Conservation (phyloP, 2,888 invertebrate genomes). For the Eudasyphora cyanicolor region DNA sequence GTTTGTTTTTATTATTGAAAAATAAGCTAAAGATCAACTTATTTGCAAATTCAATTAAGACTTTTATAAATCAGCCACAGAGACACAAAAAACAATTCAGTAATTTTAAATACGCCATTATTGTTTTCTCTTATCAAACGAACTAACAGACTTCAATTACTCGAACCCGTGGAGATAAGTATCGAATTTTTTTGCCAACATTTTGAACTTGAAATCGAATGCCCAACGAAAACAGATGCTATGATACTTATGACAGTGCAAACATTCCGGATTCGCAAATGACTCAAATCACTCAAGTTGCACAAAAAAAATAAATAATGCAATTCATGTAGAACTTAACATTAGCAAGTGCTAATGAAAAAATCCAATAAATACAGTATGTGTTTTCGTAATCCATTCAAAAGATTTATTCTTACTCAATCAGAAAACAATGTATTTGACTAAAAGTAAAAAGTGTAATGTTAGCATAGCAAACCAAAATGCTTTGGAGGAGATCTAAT, state of each 20-base stretch:
- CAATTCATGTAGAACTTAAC: neutral
- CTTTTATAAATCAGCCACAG: neutral
- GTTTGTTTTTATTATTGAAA: neutral
- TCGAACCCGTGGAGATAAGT: neutral
- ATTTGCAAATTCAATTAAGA: conserved; percentile 4
- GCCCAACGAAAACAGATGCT: neutral
- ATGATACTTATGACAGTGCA: neutral
- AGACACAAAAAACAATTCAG: neutral
- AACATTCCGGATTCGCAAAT: neutral
- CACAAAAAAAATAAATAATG: neutral
- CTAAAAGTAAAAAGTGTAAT: too few relatives aligned
- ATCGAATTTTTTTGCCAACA: neutral
- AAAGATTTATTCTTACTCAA: neutral
- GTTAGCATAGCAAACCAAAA: too few relatives aligned
- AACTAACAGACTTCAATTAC: neutral
- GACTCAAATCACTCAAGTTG: neutral
- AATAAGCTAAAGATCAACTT: neutral
- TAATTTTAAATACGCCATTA: neutral
- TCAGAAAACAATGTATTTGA: too few relatives aligned
- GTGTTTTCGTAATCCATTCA: neutral
- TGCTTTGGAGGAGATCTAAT: too few relatives aligned
- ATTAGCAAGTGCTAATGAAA: neutral
- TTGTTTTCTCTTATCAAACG: neutral
- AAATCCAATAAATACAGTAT: neutral
- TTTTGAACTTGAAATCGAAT: neutral